Conservation (phyloP, 1,140 invertebrate genomes). For the Drosophila murphyi region DNA sequence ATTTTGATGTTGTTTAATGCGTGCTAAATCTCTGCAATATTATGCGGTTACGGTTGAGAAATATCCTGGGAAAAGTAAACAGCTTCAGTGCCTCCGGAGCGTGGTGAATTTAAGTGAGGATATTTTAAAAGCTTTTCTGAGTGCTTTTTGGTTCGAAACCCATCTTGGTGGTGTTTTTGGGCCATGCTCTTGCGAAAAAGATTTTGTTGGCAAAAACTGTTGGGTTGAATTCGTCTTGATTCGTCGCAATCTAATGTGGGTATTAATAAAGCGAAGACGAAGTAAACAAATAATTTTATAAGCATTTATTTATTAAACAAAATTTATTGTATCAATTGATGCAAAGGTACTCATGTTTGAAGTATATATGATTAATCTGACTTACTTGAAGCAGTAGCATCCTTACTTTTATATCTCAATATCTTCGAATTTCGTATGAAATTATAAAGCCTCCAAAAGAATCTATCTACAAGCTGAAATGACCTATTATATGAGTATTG, state of each 20-base stretch:
- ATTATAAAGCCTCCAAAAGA: no score
- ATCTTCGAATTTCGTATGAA: no score
- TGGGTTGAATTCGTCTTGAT: not conserved
- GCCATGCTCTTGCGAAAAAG: not conserved
- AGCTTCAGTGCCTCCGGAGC: constrained; percentile 24
- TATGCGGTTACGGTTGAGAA: constrained; percentile 43
- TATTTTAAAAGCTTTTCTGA: constrained; percentile 44
- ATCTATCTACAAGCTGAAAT: no score
- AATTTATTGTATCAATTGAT: not conserved
- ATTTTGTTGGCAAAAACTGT: not conserved
- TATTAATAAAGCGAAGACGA: not conserved
- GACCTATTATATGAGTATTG: not conserved
- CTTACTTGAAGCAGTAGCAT: no score
- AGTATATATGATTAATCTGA: no score
- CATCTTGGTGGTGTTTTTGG: constrained; percentile 26
- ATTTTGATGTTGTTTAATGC: constrained; percentile 81
- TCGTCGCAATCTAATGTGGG: constrained; percentile 8
- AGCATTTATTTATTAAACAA: no score
- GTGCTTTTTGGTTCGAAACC: constrained; percentile 24
- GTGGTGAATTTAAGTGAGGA: constrained; percentile 50
- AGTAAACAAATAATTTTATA: not conserved
- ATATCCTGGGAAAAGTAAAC: constrained; percentile 76
- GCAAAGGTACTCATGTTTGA: no score
- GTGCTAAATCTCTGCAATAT: constrained; percentile 59
- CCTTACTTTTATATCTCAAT: no score